Evolutionary conservation across 2,797 vertebrate species (phyloP).

Genomic region (Nannoperca australis): DNA sequence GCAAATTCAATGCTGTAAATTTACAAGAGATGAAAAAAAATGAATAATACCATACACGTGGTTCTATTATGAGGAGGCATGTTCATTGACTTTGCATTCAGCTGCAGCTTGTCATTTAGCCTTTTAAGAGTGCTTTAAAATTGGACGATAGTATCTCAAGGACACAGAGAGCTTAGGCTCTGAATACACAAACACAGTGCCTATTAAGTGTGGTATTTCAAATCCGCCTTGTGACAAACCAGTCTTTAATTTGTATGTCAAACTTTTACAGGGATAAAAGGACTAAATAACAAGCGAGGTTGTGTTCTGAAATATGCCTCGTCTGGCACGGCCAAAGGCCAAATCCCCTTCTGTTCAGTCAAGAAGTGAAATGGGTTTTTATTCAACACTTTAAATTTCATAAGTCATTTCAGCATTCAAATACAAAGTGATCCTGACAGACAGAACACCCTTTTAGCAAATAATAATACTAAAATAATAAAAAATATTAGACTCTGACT

Average conservation of each 20-base stretch:
- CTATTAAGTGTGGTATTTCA: constrained; percentile 79
- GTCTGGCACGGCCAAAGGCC: constrained; percentile 60
- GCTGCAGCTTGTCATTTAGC: constrained; percentile 73
- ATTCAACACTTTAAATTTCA: constrained; percentile 45
- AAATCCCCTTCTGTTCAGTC: constrained; percentile 59
- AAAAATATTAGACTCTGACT: constrained; percentile 19
- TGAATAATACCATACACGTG: constrained; percentile 52
- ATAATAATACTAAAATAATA: not conserved
- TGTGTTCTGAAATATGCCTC: constrained; percentile 54
- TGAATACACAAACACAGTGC: constrained; percentile 63
- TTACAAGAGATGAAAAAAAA: constrained; percentile 71
- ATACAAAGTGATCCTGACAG: constrained; percentile 25
- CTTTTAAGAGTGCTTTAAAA: constrained; percentile 75
- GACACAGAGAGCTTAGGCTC: constrained; percentile 60
- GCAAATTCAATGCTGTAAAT: constrained; percentile 69
- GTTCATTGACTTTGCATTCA: constrained; percentile 74
- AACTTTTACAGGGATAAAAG: constrained; percentile 53
- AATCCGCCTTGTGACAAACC: constrained; percentile 69
- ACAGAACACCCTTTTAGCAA: constrained; percentile 26
- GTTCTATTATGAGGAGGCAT: constrained; percentile 56
- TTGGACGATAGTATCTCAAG: constrained; percentile 74
- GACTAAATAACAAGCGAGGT: constrained; percentile 65
- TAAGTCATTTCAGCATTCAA: constrained; percentile 38
- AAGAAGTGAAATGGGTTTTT: constrained; percentile 55
- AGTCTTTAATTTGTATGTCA: constrained; percentile 70